Evolutionary conservation across 1,140 invertebrate species (phyloP), one percentile per base, ranked within the genome.

Genomic region (Cotesia vestalis): DNA sequence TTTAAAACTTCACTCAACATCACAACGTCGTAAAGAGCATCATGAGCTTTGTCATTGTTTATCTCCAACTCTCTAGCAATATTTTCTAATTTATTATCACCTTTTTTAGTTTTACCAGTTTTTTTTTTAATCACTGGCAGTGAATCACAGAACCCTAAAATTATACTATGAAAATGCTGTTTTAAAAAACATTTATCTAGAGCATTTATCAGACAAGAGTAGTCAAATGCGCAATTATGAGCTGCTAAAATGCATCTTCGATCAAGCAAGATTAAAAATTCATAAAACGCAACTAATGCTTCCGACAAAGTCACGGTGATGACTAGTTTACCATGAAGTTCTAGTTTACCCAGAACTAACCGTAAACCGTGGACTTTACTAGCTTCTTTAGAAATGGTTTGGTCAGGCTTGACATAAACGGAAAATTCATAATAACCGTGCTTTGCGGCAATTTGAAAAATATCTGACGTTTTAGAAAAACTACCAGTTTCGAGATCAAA

Each of bases 191-290:
- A 35, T 73, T 75, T 75, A 57, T 70, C 51, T 0, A 75, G 53
- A 17, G 66, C 66, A 64, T 66, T 59, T 6, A 75, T 66, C 55
- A 75, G 40, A 40, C 68, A 12, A 5, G 38, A 40, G 27, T 69
- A 75, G 64, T 75, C 74, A 59, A 75, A 75, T 52, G 5, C 27
- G 40, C 74, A 75, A 57, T 75, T 75, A 46, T 75, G 74, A 46
- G 71, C 66, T 35, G 67, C 67, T 66, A 67, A 60, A 62, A 75
- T 72, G 17, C 71, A 75, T 55, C 72, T 72, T 38, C 62, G 66
- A 36, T 61, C 12, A 51, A 75, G 66, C 11, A n/a, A 62, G 64
- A 11, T 57, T 53, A 75, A 64, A 57, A 69, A 72, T 69, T 75
- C 52, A 66, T 68, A 72, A 27, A 72, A 66, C n/a, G 5, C 53